These are phyloP conservation scores for Saturnia japonica DNA, from an alignment of 2,888 invertebrate genomes.

Conservation along the genomic window DNA sequence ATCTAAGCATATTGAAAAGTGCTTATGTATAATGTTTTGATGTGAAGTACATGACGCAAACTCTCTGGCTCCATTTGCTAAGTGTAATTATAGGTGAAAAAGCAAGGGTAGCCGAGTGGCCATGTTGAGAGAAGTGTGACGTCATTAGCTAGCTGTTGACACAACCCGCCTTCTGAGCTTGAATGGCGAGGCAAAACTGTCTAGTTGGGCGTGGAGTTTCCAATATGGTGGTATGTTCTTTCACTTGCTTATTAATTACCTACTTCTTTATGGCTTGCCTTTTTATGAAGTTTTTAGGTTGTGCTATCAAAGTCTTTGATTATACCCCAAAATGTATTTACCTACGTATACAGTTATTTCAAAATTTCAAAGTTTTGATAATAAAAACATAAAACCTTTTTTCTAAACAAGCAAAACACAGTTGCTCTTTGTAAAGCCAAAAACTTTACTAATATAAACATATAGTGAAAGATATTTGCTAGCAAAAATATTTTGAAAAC, in stretches of 20 bases:
- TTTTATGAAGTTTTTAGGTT: constrained; percentile 22
- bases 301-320: neutral
- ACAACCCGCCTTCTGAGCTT: constrained; percentile 68
- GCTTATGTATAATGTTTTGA: constrained; percentile 16
- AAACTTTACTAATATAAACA: neutral
- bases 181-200: constrained; percentile 57
- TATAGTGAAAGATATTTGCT: neutral
- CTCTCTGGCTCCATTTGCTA: constrained; percentile 44
- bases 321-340: neutral
- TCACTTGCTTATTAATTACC: constrained; percentile 29
- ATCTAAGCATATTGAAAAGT: neutral
- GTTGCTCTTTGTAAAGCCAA: neutral
- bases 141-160: constrained; percentile 76
- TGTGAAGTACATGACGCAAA: constrained; percentile 23
- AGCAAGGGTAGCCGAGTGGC: constrained; percentile 68
- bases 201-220: constrained; percentile 60
- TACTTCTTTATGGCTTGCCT: constrained; percentile 21
- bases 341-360: neutral
- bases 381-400: neutral
- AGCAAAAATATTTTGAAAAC: neutral
- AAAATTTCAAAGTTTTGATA: neutral
- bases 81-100: constrained; percentile 63
- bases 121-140: constrained; percentile 71
- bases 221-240: constrained; percentile 39
- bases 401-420: neutral